phyloP scores from a whole-genome alignment of 1,140 invertebrate genomes.

The Ctenoplectra terminalis region DNA sequence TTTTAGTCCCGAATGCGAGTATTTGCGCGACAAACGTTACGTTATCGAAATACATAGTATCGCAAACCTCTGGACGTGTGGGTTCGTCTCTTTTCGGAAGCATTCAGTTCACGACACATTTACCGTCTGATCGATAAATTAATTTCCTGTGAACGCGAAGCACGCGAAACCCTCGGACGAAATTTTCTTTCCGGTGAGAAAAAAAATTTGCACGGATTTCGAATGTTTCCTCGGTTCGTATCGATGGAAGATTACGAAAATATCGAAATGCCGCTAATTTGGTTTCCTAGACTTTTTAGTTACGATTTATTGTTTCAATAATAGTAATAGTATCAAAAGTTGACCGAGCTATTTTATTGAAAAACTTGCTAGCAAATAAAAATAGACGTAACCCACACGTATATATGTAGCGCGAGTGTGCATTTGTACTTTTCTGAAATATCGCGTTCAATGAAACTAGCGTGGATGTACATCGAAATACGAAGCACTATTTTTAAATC shows the following conservation, averaged over 20 bases:
- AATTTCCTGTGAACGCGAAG: slow-evolving; percentile 39
- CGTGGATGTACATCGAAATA: neutral
- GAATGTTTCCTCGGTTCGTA: too few relatives aligned
- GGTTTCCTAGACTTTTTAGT: too few relatives aligned
- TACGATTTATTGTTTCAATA: neutral
- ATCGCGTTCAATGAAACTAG: slow-evolving; percentile 6
- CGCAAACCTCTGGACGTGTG: too few relatives aligned
- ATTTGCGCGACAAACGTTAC: neutral
- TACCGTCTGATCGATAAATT: slow-evolving; percentile 54
- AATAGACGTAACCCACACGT: slow-evolving; percentile 6
- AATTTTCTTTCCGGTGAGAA: too few relatives aligned
- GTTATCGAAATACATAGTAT: too few relatives aligned
- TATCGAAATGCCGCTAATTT: too few relatives aligned
- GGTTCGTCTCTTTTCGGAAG: neutral
- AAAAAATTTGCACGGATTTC: too few relatives aligned
- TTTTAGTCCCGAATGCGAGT: neutral
- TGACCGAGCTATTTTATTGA: neutral
- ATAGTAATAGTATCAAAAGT: neutral
- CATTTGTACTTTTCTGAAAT: neutral
- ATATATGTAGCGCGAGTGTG: too few relatives aligned
- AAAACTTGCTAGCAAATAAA: slow-evolving; percentile 5
- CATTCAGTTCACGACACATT: neutral
- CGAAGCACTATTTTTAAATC: slow-evolving; percentile 14
- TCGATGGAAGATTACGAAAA: too few relatives aligned
- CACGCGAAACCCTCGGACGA: neutral